phyloP scores from a whole-genome alignment of 2,888 invertebrate species.

The Cyclophora punctaria region DNA sequence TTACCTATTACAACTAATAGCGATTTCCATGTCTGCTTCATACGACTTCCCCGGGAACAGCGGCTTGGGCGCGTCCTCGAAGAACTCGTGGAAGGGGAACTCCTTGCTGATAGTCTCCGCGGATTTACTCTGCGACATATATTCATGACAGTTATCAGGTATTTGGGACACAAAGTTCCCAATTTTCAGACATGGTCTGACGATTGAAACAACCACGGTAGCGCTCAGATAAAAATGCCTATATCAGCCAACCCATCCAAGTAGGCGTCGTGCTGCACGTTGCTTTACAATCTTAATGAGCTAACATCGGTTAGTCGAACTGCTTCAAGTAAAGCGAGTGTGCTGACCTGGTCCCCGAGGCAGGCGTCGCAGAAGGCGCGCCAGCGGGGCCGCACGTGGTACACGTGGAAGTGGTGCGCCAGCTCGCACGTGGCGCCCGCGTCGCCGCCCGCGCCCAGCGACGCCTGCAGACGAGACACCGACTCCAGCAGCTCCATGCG shows the following conservation, averaged over 20 bases:
- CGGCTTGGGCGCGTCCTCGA: conserved; percentile 94
- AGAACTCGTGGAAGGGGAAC: conserved; percentile 96
- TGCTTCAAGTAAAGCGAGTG: no score
- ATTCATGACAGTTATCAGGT: no score
- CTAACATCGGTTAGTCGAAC: no score
- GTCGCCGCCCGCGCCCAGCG: conserved; percentile 89
- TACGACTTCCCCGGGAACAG: conserved; percentile 87
- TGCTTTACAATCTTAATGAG: no score
- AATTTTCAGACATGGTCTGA: no score
- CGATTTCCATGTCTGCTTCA: conserved; percentile 90
- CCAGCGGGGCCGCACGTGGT: conserved; percentile 94
- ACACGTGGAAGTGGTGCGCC: conserved; percentile 97
- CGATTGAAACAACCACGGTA: no score
- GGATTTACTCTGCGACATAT: conserved; percentile 26
- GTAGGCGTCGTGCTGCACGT: no score
- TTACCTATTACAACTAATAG: conserved; percentile 91
- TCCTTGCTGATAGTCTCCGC: conserved; percentile 79
- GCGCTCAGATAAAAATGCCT: no score
- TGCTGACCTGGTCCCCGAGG: conserved; percentile 37
- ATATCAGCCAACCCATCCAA: no score
- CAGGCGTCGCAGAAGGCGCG: conserved; percentile 83
- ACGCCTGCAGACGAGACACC: conserved; percentile 92
- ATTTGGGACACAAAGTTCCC: no score
- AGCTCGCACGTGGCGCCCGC: conserved; percentile 99
- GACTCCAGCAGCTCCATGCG: conserved; percentile 88